Percentiles rank a stretch among this genome's conserved stretches.
Conservation (phyloP, 2,888 invertebrate genomes). For the Pandemis cinnamomeana region DNA sequence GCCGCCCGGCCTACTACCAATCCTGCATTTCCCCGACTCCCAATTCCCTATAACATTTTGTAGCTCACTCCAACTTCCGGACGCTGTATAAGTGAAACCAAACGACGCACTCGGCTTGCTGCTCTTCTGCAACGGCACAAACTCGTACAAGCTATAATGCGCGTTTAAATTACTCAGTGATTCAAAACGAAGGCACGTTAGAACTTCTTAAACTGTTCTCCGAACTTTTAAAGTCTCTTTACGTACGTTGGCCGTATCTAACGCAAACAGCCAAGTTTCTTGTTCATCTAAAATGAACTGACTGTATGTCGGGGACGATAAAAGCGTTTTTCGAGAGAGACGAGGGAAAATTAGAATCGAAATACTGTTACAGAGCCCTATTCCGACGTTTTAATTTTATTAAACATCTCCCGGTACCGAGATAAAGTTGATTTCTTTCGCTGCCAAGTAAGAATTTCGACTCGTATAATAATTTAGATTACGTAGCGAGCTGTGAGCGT, state of each 20-base stretch:
- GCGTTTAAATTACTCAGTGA: constrained; percentile 23
- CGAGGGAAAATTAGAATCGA: constrained; percentile 70
- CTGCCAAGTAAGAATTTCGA: constrained; percentile 82
- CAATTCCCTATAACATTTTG: constrained; percentile 43
- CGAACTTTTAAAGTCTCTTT: constrained; percentile 51
- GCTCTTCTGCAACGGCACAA: neutral
- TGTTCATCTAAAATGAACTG: constrained; percentile 52
- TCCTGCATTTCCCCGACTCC: constrained; percentile 44
- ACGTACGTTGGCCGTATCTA: constrained; percentile 49
- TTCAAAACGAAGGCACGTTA: constrained; percentile 45
- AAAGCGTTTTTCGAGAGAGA: constrained; percentile 57
- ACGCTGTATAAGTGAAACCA: constrained; percentile 11
- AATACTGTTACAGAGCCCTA: constrained; percentile 70
- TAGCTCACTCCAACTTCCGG: constrained; percentile 47
- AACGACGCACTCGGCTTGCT: constrained; percentile 9
- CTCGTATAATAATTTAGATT: constrained; percentile 85
- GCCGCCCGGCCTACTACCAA: neutral
- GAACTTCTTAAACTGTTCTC: constrained; percentile 45
- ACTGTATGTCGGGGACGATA: constrained; percentile 52
- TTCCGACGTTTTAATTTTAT: constrained; percentile 81
- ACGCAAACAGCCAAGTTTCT: constrained; percentile 47
- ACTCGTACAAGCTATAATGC: constrained; percentile 13
- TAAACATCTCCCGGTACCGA: constrained; percentile 77
- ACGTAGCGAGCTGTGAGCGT: constrained; percentile 84
- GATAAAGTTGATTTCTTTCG: constrained; percentile 83